Evolutionary conservation across 2,888 invertebrate genomes (phyloP).

Genomic region (Tetramorium bicarinatum): DNA sequence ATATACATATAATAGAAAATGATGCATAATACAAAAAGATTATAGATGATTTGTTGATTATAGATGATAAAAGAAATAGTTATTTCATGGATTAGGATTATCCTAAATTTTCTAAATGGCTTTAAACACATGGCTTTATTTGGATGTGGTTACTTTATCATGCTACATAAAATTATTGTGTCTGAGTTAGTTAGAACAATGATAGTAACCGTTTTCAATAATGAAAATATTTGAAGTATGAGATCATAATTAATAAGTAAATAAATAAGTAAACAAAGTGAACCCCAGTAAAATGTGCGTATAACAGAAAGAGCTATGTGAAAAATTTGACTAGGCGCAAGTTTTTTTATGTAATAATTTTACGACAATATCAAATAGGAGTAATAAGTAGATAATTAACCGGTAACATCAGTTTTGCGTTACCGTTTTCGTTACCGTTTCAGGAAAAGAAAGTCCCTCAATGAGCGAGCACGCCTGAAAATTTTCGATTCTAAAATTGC

Average conservation of each 20-base stretch:
- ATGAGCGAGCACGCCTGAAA: constrained; percentile 30
- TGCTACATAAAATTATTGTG: no score
- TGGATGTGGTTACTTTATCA: no score
- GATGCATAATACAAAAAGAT: background rate
- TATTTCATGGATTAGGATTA: no score
- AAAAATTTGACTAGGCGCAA: background rate
- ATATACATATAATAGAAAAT: background rate
- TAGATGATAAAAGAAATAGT: background rate
- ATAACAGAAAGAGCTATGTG: background rate
- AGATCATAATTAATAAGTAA: no score
- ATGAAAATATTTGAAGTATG: no score
- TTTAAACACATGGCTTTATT: no score
- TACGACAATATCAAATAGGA: background rate
- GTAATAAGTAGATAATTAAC: constrained; percentile 11
- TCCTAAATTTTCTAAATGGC: no score
- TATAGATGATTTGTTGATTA: background rate
- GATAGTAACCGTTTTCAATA: no score
- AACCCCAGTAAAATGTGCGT: background rate
- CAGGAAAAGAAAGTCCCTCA: constrained; percentile 41
- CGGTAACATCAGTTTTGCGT: background rate
- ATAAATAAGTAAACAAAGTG: no score
- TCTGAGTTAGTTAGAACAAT: no score
- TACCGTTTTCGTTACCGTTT: constrained; percentile 33
- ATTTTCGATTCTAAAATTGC: constrained; percentile 60
- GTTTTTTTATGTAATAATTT: background rate